Conservation (phyloP, 2,113 vertebrate genomes). For the Perccottus glenii region DNA sequence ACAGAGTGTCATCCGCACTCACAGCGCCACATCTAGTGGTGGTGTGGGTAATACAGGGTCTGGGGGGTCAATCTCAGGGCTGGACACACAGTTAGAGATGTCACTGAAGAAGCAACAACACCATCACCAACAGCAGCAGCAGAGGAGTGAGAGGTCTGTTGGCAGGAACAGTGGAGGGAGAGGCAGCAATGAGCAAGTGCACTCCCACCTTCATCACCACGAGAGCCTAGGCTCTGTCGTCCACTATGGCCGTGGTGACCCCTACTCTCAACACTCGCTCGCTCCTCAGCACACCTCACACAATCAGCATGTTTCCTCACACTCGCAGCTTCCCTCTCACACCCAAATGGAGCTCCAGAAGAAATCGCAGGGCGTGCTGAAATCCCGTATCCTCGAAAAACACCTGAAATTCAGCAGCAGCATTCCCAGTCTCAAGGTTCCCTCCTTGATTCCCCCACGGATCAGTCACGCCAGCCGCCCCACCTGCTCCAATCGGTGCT, state of each 20-base stretch:
- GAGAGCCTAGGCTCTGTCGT: constrained; percentile 89
- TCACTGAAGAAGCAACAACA: constrained; percentile 84
- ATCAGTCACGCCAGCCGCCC: constrained; percentile 80
- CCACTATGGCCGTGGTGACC: constrained; percentile 86
- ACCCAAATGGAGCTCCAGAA: constrained; percentile 82
- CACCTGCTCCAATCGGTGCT: constrained; percentile 90
- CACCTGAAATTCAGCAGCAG: constrained; percentile 78
- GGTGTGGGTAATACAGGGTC: constrained; percentile 72
- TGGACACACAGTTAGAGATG: constrained; percentile 89
- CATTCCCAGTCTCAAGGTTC: constrained; percentile 79
- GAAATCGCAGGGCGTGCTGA: constrained; percentile 80
- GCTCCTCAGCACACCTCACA: constrained; percentile 73
- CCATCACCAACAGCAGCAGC: constrained; percentile 67
- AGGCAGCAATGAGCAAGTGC: constrained; percentile 77
- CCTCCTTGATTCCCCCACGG: constrained; percentile 82
- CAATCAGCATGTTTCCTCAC: constrained; percentile 73
- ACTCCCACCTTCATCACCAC: constrained; percentile 79
- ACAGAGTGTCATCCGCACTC: constrained; percentile 93
- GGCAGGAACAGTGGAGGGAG: constrained; percentile 83
- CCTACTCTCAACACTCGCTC: constrained; percentile 78
- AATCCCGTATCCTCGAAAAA: constrained; percentile 80
- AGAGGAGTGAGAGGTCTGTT: constrained; percentile 81
- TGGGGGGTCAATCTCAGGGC: constrained; percentile 70
- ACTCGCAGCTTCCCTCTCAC: constrained; percentile 75
- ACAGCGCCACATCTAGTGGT: constrained; percentile 82